phyloP scores from a whole-genome alignment of 2,113 vertebrate species.

The Trichomycterus rosablanca region DNA sequence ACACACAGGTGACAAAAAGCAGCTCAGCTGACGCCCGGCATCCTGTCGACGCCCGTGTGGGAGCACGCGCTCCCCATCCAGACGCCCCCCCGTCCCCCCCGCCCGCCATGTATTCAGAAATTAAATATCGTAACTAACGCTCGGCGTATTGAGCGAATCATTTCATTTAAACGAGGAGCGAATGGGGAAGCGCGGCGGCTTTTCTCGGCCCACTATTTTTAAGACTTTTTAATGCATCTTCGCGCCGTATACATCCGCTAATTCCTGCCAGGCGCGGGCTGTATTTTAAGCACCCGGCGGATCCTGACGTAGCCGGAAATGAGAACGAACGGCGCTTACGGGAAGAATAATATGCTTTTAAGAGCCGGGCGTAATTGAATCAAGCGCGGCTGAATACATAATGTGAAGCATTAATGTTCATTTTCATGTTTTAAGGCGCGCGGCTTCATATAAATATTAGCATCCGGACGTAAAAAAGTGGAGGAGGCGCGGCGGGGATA shows the following conservation, averaged over 20 bases:
- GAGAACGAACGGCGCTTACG: constrained; percentile 49
- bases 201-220: neutral
- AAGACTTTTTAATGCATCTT: constrained; percentile 1
- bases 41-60: constrained; percentile 10
- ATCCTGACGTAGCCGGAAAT: constrained; percentile 17
- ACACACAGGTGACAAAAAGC: constrained; percentile 63
- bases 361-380: constrained; percentile 64
- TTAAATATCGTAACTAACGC: constrained; percentile 1
- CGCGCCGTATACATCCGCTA: neutral
- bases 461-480: constrained; percentile 58
- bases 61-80: constrained; percentile 5
- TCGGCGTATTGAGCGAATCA: constrained; percentile 1
- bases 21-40: constrained; percentile 65
- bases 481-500: constrained; percentile 43
- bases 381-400: constrained; percentile 64
- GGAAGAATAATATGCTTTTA: constrained; percentile 69
- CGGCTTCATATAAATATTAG: constrained; percentile 52
- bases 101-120: neutral
- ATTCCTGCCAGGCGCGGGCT: constrained; percentile 4
- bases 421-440: constrained; percentile 48
- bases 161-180: constrained; percentile 12
- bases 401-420: constrained; percentile 46
- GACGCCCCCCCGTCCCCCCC: neutral
- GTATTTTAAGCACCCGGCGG: constrained; percentile 24
- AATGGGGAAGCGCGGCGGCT: constrained; percentile 10